These are phyloP conservation scores for Sarcophaga peregrina DNA, from an alignment of 1,140 invertebrate species.

Conservation along the genomic window DNA sequence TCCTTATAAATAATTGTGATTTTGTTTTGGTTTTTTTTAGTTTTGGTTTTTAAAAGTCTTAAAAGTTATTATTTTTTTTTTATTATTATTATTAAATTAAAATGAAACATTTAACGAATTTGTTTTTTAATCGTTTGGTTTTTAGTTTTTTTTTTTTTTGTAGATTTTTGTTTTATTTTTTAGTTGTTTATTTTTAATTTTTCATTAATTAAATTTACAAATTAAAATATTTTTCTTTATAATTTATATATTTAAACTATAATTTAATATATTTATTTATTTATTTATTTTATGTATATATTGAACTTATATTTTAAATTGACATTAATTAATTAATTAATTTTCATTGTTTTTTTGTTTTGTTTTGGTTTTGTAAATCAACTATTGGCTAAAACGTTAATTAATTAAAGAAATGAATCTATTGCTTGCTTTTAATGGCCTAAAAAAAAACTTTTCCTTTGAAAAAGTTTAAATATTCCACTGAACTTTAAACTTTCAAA, in stretches of 20 bases:
- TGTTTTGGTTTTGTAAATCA: slow-evolving; percentile 16
- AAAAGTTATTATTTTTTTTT: slow-evolving; percentile 43
- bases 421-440: not conserved
- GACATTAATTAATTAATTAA: not conserved
- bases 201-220: slow-evolving; percentile 30
- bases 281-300: slow-evolving; percentile 6
- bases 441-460: not conserved
- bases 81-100: slow-evolving; percentile 40
- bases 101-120: slow-evolving; percentile 67
- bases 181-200: slow-evolving; percentile 7
- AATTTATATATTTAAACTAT: slow-evolving; percentile 32
- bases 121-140: not conserved
- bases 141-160: slow-evolving; percentile 23
- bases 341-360: not conserved
- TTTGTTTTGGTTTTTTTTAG: not conserved
- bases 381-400: not conserved
- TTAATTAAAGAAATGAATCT: slow-evolving; percentile 1
- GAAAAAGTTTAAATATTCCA: not conserved
- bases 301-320: not conserved
- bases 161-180: slow-evolving; percentile 22
- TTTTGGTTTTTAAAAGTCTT: not conserved
- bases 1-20: slow-evolving; percentile 37
- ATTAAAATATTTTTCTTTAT: slow-evolving; percentile 26
- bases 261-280: slow-evolving; percentile 14
- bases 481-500: not conserved